Base-by-base conservation (phyloP, 2,888 invertebrate species). In the Cybosia mesomella region DNA sequence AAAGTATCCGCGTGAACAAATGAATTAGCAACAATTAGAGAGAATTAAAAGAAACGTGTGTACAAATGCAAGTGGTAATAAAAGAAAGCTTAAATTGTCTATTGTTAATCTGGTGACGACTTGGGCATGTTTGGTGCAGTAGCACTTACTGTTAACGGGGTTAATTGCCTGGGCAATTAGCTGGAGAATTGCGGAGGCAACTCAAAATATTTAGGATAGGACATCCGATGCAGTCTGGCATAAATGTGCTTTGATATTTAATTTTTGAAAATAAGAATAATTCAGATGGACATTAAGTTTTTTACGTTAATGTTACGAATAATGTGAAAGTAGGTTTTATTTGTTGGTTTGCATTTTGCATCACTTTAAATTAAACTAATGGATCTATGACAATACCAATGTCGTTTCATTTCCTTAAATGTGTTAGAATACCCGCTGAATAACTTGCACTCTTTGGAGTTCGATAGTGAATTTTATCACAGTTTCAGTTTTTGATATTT, bases 121-220 rank as follows among this genome's bases (percentile, higher is more conserved):
- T 71, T 61, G 73, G 75, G 66, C 58, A 64, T 72, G 75, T 82
- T 83, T 77, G 76, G 85, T 83, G 80, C 84, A 84, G 79, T 83
- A 80, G 71, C 76, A 73, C 73, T 73, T 76, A 72, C 73, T 84
- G 79, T 70, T 82, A 89, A 84, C 82, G 82, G 79, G 87, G 89
- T 86, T 91, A 91, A 92, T 91, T 89, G 87, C 85, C 69, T 67
- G 61, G 76, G 87, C 88, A 91, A 90, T 92, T 91, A 91, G 85
- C 81, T 75, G 74, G 72, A 81, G 85, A 83, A 83, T 83, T 79
- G 80, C 75, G 78, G 83, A 80, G 83, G 76, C 79, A 74, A 75
- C 74, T 72, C 80, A 80, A 82, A 84, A 85, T 84, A 86, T 86
- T 86, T 86, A 85, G 81, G 81, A 82, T 77, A 81, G 75, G 72